Conservation (phyloP, 2,888 invertebrate genomes). For the Dicyrtoma fusca region DNA sequence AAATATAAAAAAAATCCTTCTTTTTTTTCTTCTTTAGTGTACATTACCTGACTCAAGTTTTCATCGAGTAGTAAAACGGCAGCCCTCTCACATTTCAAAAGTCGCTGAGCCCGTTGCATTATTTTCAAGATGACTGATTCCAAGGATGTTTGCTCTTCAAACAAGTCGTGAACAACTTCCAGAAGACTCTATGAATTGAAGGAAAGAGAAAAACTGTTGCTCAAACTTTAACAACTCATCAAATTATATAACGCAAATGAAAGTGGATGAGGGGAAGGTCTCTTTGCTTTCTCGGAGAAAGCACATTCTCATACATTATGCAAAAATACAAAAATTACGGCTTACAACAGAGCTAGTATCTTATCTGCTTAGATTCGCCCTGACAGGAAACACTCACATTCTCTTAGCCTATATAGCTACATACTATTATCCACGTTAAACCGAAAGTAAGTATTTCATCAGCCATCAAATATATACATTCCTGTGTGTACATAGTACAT, state of each 20-base stretch:
- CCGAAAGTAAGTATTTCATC: too few relatives aligned
- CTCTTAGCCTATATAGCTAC: too few relatives aligned
- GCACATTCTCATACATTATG: too few relatives aligned
- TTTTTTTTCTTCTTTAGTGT: too few relatives aligned
- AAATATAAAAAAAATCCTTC: too few relatives aligned
- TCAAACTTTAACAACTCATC: background rate
- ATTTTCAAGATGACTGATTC: constrained; percentile 63
- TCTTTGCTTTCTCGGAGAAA: background rate
- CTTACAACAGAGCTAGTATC: too few relatives aligned
- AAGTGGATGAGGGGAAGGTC: background rate
- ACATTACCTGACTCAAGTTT: constrained; percentile 56
- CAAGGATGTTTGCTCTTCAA: constrained; percentile 64
- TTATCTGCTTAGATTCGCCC: too few relatives aligned
- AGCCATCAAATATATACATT: too few relatives aligned
- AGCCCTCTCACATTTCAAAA: constrained; percentile 63
- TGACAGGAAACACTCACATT: too few relatives aligned
- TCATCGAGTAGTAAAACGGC: constrained; percentile 63
- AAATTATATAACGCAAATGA: background rate
- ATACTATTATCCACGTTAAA: too few relatives aligned
- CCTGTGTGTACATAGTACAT: too few relatives aligned
- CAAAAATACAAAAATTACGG: too few relatives aligned
- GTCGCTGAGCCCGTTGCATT: constrained; percentile 63
- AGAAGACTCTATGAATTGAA: constrained; percentile 60
- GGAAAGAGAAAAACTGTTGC: background rate
- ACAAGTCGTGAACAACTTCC: constrained; percentile 64